Base-by-base conservation (phyloP, 2,113 vertebrate species). In the Monarcha castaneiventris region DNA sequence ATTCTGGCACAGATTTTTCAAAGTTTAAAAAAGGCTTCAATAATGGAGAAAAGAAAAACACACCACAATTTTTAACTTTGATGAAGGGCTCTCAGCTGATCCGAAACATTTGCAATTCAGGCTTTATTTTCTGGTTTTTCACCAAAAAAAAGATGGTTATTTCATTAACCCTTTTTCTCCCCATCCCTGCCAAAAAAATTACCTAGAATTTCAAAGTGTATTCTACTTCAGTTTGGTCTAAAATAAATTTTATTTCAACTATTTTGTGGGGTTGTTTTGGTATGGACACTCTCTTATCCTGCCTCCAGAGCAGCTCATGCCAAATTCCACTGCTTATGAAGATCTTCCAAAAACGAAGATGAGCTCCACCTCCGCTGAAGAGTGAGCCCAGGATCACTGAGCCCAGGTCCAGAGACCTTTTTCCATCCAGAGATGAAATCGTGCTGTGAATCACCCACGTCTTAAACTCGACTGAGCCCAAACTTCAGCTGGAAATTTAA, bases 401-500 rank as follows among this genome's bases (percentile, higher is more conserved):
- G 33, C 14, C 3, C 29, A 37, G 21, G 25, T 87, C 69, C 79
- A 74, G 37, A 26, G 11, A 67, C 52, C 46, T 64, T 29, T 81
- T 78, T 41, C 77, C 44, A 62, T 55, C 51, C 37, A 20, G 39
- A 94, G 64, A 23, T 59, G 52, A 91, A 79, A 64, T 33, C 49
- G n/a, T 43, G 22, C 8, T 54, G 54, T 35, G 30, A 85, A 41
- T 54, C 54, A 22, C 54, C 83, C 78, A 14, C 30, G 17, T 76
- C 49, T 62, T 27, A 43, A 76, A 37, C 82, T 83, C 14, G 10
- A 83, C 51, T 11, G 43, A 59, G 77, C 59, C 69, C 39, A 80
- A 91, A 91, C n/a, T 90, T 94, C 55, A 71, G 51, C 46, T n/a
- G 78, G 68, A 87, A 89, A 52, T 63, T 37, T 87, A 87, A 96